Percentiles rank a stretch among this genome's conserved stretches.
phyloP scores from a whole-genome alignment of 2,797 vertebrate genomes.

The Pantherophis alleghaniensis region DNA sequence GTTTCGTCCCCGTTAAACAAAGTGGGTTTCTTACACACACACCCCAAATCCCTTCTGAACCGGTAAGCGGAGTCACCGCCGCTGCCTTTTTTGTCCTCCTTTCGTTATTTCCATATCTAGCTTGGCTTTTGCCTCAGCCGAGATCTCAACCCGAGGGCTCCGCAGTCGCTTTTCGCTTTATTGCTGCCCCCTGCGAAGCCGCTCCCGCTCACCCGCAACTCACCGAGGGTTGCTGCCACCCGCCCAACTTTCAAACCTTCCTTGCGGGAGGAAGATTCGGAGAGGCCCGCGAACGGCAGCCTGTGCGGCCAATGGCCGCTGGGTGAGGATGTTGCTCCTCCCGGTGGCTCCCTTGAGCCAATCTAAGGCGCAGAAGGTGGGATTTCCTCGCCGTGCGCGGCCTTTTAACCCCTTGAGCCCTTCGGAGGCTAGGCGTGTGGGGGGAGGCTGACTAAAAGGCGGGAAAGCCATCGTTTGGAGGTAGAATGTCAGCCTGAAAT shows the following conservation, averaged over 20 bases:
- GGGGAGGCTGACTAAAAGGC: neutral
- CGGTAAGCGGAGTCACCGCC: neutral
- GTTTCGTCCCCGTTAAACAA: neutral
- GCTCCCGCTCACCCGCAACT: neutral
- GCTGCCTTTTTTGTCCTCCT: neutral
- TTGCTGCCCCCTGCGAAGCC: no score
- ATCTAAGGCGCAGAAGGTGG: neutral
- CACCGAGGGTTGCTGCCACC: neutral
- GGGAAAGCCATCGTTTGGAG: neutral
- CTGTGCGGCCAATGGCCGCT: neutral
- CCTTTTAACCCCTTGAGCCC: neutral
- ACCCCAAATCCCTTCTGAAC: neutral
- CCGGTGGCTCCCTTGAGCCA: neutral
- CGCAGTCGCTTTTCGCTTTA: neutral
- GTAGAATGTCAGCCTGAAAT: neutral
- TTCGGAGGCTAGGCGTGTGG: no score
- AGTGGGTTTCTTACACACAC: neutral
- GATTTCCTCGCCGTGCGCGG: neutral
- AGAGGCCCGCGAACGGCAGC: neutral
- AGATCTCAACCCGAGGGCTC: neutral
- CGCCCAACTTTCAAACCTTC: constrained; percentile 1
- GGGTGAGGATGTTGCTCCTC: no score
- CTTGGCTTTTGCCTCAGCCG: neutral
- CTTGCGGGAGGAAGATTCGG: neutral
- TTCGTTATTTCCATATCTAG: neutral